These are phyloP conservation scores for Smithornis capensis DNA, from an alignment of 2,113 vertebrate genomes.

Conservation along the genomic window DNA sequence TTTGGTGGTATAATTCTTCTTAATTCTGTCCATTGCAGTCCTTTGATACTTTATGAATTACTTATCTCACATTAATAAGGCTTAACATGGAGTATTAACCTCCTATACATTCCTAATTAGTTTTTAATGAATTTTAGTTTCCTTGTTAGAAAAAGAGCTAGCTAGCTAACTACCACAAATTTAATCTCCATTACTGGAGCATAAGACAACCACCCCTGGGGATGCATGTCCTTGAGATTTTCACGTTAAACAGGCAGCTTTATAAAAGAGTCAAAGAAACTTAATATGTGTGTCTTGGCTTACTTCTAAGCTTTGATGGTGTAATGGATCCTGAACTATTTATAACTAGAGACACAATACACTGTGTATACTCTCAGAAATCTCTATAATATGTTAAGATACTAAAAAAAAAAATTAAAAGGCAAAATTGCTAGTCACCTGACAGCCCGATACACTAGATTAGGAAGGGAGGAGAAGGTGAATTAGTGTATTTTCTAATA, in stretches of 20 bases:
- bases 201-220: slow-evolving; percentile 63
- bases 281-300: not conserved
- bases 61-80: slow-evolving; percentile 76
- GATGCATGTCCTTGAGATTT: slow-evolving; percentile 66
- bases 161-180: slow-evolving; percentile 70
- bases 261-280: slow-evolving; percentile 49
- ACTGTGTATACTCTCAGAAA: not conserved
- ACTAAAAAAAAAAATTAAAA: not conserved
- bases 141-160: slow-evolving; percentile 70
- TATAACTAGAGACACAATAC: slow-evolving; percentile 33
- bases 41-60: slow-evolving; percentile 75
- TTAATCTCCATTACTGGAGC: slow-evolving; percentile 73
- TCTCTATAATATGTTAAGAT: not conserved
- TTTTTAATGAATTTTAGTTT: slow-evolving; percentile 79
- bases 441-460: not conserved
- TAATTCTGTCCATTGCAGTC: slow-evolving; percentile 65
- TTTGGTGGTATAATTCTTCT: slow-evolving; percentile 61
- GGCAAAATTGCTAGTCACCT: not conserved
- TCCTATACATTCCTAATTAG: slow-evolving; percentile 77
- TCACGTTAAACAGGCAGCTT: slow-evolving; percentile 43
- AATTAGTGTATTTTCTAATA: not conserved
- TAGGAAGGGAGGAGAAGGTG: not conserved
- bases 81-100: slow-evolving; percentile 76
- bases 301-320: slow-evolving; percentile 27
- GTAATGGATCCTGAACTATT: slow-evolving; percentile 1